These are phyloP conservation scores for Nansenia antarctica DNA, from an alignment of 2,113 vertebrate genomes.

Conservation along the genomic window DNA sequence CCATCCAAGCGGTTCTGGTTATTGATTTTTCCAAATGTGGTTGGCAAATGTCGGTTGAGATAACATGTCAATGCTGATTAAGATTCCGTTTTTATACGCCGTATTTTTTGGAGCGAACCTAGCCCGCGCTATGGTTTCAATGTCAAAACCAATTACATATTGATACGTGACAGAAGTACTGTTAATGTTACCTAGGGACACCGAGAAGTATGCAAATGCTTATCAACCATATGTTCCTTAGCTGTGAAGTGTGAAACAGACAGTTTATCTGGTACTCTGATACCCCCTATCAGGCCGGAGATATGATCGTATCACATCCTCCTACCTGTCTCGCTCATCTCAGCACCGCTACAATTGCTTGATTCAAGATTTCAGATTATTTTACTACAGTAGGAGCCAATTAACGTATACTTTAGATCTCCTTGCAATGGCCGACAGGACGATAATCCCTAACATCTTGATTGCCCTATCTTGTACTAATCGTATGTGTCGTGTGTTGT, in stretches of 20 bases:
- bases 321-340: too few relatives aligned
- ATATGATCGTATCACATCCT: too few relatives aligned
- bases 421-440: too few relatives aligned
- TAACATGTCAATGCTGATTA: conserved; percentile 43
- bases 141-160: conserved; percentile 28
- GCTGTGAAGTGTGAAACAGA: not conserved
- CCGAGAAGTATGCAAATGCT: not conserved
- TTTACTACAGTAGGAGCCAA: too few relatives aligned
- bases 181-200: conserved; percentile 4
- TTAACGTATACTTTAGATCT: too few relatives aligned
- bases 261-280: not conserved
- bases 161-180: conserved; percentile 17
- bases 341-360: too few relatives aligned
- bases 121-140: not conserved
- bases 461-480: too few relatives aligned
- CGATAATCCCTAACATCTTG: too few relatives aligned
- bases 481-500: too few relatives aligned
- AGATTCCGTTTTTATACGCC: not conserved
- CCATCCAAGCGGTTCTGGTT: conserved; percentile 44
- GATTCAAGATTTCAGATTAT: too few relatives aligned
- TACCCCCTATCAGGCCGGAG: not conserved
- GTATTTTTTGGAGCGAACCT: not conserved
- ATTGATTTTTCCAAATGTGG: conserved; percentile 52
- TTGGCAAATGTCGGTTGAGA: conserved; percentile 32
- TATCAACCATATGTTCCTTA: not conserved